Conservation (phyloP, 2,113 vertebrate species). For the Cololabis saira region DNA sequence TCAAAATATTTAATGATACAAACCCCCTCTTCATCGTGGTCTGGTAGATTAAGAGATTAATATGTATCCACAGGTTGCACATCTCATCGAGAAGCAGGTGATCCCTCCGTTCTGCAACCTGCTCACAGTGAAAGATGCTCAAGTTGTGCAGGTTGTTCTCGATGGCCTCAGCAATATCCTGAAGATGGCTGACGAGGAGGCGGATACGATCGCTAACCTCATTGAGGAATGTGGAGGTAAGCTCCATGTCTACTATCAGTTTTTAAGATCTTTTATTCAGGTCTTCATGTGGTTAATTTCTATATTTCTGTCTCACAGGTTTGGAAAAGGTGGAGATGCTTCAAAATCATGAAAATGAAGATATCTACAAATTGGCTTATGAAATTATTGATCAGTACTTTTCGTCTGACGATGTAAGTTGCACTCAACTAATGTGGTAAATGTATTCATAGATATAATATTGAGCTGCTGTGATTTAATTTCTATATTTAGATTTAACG, state of each 20-base stretch:
- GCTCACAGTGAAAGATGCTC: conserved; percentile 97
- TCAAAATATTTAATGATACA: too few species aligned
- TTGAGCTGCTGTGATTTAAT: too few species aligned
- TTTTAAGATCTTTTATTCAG: not conserved
- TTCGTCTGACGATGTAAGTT: conserved; percentile 98
- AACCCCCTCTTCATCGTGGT: too few species aligned
- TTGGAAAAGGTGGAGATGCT: conserved; percentile 99
- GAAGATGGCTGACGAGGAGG: conserved; percentile 99
- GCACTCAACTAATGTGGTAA: too few species aligned
- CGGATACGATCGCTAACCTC: conserved; percentile 96
- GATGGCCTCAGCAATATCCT: conserved; percentile 99
- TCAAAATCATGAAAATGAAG: conserved; percentile 99
- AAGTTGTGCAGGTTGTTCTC: conserved; percentile 98
- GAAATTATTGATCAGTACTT: conserved; percentile 99
- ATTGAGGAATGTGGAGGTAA: conserved; percentile 98
- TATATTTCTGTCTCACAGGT: conserved; percentile 74
- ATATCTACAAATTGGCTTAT: conserved; percentile 99
- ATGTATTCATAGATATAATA: not conserved
- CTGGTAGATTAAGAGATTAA: too few species aligned
- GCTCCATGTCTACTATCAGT: not conserved
- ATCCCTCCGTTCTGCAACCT: conserved; percentile 99
- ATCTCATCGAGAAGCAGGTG: conserved; percentile 97
- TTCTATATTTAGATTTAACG: not conserved
- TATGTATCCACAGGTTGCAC: conserved; percentile 86
- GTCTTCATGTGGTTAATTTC: not conserved